phyloP scores from a whole-genome alignment of 2,113 vertebrate genomes.

The Pterocles gutturalis region DNA sequence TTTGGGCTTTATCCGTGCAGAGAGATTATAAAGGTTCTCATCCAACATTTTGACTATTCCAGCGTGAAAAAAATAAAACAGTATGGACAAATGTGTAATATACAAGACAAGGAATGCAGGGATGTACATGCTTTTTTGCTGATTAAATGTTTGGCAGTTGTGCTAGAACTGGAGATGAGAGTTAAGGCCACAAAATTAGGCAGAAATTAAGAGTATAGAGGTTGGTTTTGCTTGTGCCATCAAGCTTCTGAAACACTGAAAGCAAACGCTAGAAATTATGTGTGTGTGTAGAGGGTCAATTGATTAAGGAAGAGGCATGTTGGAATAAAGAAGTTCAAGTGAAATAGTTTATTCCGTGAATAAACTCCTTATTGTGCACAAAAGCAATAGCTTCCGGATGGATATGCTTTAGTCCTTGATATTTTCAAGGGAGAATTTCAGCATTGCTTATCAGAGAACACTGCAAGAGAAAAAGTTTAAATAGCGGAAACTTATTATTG shows the following conservation, averaged over 20 bases:
- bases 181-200: not conserved
- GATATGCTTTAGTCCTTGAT: not conserved
- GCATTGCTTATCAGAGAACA: not conserved
- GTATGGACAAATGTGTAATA: not conserved
- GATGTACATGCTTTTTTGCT: not conserved
- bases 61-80: not conserved
- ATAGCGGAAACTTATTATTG: not conserved
- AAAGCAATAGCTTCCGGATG: not conserved
- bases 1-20: not conserved
- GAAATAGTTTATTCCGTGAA: not conserved
- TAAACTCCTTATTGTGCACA: not conserved
- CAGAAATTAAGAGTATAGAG: not conserved
- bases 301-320: not conserved
- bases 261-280: not conserved
- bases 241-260: not conserved
- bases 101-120: not conserved
- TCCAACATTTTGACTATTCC: not conserved
- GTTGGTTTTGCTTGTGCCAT: not conserved
- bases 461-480: not conserved
- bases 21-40: not conserved
- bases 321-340: not conserved
- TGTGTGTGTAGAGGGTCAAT: not conserved
- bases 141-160: not conserved
- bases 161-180: not conserved
- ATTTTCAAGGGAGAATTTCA: not conserved